phyloP scores from a whole-genome alignment of 2,888 invertebrate species.

The Lysandra coridon region DNA sequence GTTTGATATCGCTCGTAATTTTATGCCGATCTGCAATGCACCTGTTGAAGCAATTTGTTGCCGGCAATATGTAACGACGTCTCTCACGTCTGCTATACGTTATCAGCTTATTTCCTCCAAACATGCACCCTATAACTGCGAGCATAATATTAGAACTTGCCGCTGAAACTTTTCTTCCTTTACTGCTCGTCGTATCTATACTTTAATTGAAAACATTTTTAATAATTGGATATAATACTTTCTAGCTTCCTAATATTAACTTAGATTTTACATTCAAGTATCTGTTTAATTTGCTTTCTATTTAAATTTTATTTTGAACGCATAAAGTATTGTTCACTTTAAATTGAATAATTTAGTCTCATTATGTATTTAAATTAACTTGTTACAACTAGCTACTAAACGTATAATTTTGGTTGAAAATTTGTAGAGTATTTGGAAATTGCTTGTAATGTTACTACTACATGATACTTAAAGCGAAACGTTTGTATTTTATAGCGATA shows the following conservation, averaged over 20 bases:
- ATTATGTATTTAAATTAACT: conserved; percentile 1
- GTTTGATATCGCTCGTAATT: conserved; percentile 54
- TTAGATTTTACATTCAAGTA: not conserved
- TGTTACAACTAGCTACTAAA: not conserved
- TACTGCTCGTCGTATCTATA: not conserved
- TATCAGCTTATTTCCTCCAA: not conserved
- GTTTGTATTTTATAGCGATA: not conserved
- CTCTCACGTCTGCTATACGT: not conserved
- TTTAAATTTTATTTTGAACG: not conserved
- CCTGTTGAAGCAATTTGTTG: not conserved
- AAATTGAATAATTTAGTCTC: not conserved
- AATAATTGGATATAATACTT: not conserved
- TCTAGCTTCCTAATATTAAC: not conserved
- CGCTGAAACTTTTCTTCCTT: not conserved
- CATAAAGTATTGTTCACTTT: not conserved
- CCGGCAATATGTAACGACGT: not conserved
- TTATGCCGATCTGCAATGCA: conserved; percentile 48
- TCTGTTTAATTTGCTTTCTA: not conserved
- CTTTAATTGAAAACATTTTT: not conserved
- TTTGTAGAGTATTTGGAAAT: not conserved
- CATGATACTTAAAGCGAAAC: not conserved
- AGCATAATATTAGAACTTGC: not conserved
- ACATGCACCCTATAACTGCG: not conserved
- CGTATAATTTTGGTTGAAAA: not conserved
- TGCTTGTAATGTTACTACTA: not conserved